phyloP scores from a whole-genome alignment of 2,113 vertebrate species.

The Euleptes europaea region DNA sequence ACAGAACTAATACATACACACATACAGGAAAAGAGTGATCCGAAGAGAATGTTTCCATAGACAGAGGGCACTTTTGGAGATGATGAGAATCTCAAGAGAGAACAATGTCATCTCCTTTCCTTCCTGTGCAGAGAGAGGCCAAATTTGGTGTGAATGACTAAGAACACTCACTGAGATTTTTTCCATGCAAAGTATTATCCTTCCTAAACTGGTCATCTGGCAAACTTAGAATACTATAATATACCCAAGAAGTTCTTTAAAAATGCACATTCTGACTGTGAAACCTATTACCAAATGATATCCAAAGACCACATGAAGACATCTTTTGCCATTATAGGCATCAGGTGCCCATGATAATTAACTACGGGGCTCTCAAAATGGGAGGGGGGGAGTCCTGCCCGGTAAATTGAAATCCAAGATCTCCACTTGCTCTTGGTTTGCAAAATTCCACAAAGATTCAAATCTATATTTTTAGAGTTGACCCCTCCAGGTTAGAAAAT shows the following conservation, averaged over 20 bases:
- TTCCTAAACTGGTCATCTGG: slow-evolving; percentile 40
- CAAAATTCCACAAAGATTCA: neutral
- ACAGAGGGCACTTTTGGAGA: neutral
- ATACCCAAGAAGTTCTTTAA: neutral
- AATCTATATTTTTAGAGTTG: no score
- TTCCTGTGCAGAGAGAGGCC: slow-evolving; percentile 9
- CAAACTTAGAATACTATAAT: slow-evolving; percentile 5
- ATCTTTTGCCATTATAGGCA: neutral
- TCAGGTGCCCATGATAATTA: neutral
- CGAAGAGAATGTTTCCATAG: neutral
- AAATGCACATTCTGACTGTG: neutral
- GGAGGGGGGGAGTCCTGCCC: neutral
- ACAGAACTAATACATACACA: no score
- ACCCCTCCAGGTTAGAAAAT: no score
- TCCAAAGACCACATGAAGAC: slow-evolving; percentile 6
- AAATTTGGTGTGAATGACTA: slow-evolving; percentile 22
- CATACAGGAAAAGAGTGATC: no score
- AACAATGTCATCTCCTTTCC: neutral
- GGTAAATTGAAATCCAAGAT: neutral
- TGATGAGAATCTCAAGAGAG: neutral
- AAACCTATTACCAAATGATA: slow-evolving; percentile 17
- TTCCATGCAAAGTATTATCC: slow-evolving; percentile 15
- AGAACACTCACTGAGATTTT: neutral
- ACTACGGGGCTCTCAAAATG: neutral
- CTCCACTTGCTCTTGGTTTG: neutral